A percentile compares a stretch with the other conserved stretches of the same genome.
Conservation (phyloP, 1,140 invertebrate genomes). For the Carposina sasakii region DNA sequence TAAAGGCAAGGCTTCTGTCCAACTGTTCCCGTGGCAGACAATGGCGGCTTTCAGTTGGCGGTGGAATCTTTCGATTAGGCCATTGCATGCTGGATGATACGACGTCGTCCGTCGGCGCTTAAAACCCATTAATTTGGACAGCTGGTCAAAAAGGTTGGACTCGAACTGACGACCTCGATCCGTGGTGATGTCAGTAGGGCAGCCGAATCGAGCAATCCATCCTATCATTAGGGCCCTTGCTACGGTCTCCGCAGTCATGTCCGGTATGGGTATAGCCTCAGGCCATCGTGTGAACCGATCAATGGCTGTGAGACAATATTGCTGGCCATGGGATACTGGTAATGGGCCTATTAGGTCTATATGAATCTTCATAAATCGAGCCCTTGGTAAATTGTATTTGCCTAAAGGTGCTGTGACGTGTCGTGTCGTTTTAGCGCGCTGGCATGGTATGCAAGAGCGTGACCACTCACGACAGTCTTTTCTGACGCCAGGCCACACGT, state of each 20-base stretch:
- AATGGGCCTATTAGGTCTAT: neutral
- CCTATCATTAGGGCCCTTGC: neutral
- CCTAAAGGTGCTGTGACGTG: no score
- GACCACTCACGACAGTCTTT: no score
- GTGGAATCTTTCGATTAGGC: slow-evolving; percentile 53
- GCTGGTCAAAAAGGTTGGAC: neutral
- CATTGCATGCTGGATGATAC: slow-evolving; percentile 50
- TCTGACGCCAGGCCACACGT: no score
- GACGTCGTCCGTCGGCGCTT: slow-evolving; percentile 36
- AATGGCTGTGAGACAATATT: slow-evolving; percentile 1
- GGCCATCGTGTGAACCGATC: neutral
- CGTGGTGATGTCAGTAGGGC: slow-evolving; percentile 1
- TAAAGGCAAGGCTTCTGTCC: slow-evolving; percentile 40
- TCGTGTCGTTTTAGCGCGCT: no score
- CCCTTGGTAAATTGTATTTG: no score
- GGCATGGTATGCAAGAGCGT: no score
- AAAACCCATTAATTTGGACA: slow-evolving; percentile 14
- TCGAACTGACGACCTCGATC: slow-evolving; percentile 8
- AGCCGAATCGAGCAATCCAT: slow-evolving; percentile 9
- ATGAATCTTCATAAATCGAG: neutral
- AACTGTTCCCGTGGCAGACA: slow-evolving; percentile 29
- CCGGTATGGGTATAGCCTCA: neutral
- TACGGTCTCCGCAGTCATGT: neutral
- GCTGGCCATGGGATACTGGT: neutral
- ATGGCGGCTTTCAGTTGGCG: slow-evolving; percentile 45